Evolutionary conservation across 2,113 vertebrate species (phyloP), one percentile per base, ranked within the genome.

Genomic region (Dermatemys mawii): DNA sequence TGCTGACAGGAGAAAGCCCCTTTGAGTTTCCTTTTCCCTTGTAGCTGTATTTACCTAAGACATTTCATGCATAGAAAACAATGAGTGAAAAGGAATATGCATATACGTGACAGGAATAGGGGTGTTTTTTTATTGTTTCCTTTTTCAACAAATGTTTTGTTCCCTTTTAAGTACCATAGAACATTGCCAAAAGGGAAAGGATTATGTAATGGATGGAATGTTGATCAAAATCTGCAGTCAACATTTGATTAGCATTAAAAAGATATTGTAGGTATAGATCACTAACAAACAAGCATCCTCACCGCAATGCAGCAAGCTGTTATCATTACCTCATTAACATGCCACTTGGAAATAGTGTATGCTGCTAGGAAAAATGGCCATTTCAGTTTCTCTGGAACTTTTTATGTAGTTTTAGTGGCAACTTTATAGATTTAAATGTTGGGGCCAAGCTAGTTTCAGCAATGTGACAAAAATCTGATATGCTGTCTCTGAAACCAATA

Each of bases 11-110:
- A 90, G 86, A 2, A 0, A 27, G 83, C 29, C 80, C 57, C 83
- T 92, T 78, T 83, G 88, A 97, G 96, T 84, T 27, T 38, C 60
- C 55, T 85, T 86, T 93, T 44, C 55, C 86, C 50, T 90, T 41
- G 60, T 78, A 84, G 84, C 67, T 88, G 11, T 96, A 93, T 97
- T 96, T 97, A 86, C 95, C 93, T 82, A 97, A 90, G 95, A 90
- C 88, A 89, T 92, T 87, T 92, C 87, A 60, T 44, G 83, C 78
- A 70, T 78, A 86, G 88, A 91, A 76, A 89, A 87, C 93, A 83
- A 86, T 2, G 10, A 95, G 55, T 88, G 93, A 96, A 96, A 92
- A 26, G 80, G 79, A 95, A 96, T 90, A 90, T 92, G 95, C 93
- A 90, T 87, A 83, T 84, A 92, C 35, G 29, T 79, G 90, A 91